Conservation (phyloP, 2,113 vertebrate genomes). For the Upupa epops region DNA sequence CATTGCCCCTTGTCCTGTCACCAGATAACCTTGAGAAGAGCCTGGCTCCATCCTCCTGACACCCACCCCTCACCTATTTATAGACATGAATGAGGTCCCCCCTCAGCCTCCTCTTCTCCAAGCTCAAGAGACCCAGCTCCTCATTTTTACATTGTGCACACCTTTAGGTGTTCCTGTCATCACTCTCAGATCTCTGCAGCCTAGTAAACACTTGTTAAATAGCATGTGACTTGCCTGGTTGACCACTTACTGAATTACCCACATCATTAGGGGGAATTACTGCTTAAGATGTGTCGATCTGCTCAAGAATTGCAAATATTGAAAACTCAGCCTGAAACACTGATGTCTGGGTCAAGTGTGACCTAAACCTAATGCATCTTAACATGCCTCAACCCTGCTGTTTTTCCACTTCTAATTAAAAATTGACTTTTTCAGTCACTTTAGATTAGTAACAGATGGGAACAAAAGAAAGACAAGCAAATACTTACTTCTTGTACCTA, state of each 20-base stretch:
- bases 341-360: background rate
- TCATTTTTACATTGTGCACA: background rate
- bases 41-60: too few relatives aligned
- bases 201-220: conserved; percentile 22
- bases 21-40: too few relatives aligned
- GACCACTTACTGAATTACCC: conserved; percentile 16
- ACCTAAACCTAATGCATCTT: conserved; percentile 6
- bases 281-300: background rate
- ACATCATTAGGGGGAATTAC: conserved; percentile 46
- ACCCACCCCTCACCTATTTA: too few relatives aligned
- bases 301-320: background rate
- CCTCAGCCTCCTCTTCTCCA: too few relatives aligned
- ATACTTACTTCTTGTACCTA: background rate
- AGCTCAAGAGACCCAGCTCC: too few relatives aligned
- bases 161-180: background rate
- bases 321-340: conserved; percentile 6
- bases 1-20: too few relatives aligned
- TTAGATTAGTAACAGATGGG: conserved; percentile 41
- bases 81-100: too few relatives aligned
- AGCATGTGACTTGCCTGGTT: background rate
- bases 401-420: conserved; percentile 69
- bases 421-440: conserved; percentile 59
- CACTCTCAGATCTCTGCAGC: background rate
- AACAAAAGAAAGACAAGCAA: background rate
- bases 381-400: conserved; percentile 11